Evolutionary conservation across 53 echinoderm and acorn worm species (phyloP).

Genomic region (Pentamera pediparva): DNA sequence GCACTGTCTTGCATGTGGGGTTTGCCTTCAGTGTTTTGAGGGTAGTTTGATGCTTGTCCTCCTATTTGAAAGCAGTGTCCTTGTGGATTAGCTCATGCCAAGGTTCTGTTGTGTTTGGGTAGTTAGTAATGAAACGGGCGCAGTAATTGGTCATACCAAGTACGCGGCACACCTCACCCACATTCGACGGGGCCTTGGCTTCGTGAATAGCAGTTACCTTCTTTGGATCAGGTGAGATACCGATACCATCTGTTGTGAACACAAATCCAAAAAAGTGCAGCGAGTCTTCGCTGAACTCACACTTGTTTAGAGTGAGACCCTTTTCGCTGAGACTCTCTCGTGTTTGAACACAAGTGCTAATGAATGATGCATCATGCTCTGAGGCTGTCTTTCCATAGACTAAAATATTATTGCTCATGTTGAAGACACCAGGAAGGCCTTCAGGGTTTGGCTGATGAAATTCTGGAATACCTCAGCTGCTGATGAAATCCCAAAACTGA

Average conservation of each 20-base stretch:
- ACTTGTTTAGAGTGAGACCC: conserved; percentile 26
- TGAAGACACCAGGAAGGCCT: conserved; percentile 50
- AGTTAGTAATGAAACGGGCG: conserved; percentile 10
- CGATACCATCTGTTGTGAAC: neutral
- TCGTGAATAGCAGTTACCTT: conserved; percentile 14
- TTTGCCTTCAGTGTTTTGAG: neutral
- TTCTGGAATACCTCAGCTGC: conserved; percentile 58
- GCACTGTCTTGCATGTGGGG: neutral
- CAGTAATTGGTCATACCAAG: conserved; percentile 22
- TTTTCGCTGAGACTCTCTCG: conserved; percentile 8
- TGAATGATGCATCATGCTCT: conserved; percentile 29
- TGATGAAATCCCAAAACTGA: conserved; percentile 52
- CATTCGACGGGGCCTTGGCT: conserved; percentile 1
- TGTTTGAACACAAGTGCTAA: conserved; percentile 11
- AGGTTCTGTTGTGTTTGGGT: neutral
- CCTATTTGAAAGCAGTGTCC: neutral
- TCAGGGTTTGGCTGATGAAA: conserved; percentile 29
- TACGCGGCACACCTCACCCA: conserved; percentile 18
- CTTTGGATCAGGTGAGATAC: conserved; percentile 33
- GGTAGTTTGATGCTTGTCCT: neutral
- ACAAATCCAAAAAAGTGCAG: conserved; percentile 28
- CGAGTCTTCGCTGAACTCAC: conserved; percentile 1
- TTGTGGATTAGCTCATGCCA: neutral
- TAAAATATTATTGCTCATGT: conserved; percentile 47
- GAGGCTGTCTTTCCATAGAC: conserved; percentile 24